A percentile compares a stretch with the other conserved stretches of the same genome.
phyloP scores from a whole-genome alignment of 1,140 invertebrate species.

The Habropoda laboriosa region DNA sequence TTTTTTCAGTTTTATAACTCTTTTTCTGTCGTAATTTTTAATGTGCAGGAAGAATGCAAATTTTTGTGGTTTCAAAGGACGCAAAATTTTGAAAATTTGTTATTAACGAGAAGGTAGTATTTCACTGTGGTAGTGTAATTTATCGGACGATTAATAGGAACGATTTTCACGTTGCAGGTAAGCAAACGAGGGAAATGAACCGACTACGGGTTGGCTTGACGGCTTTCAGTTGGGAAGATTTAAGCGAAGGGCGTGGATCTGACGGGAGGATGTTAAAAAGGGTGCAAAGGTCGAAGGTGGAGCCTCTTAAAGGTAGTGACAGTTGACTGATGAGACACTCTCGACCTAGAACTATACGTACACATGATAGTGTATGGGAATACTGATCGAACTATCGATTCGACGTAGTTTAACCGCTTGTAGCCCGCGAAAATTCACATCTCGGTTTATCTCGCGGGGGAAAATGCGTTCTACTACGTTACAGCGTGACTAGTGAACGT shows the following conservation, averaged over 20 bases:
- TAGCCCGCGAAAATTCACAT: too few relatives aligned
- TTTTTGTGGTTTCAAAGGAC: too few relatives aligned
- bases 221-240: constrained; percentile 26
- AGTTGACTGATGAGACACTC: constrained; percentile 70
- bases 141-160: constrained; percentile 6
- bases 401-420: too few relatives aligned
- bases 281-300: constrained; percentile 54
- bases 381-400: constrained; percentile 31
- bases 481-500: too few relatives aligned
- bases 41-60: too few relatives aligned
- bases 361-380: constrained; percentile 1
- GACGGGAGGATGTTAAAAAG: constrained; percentile 50
- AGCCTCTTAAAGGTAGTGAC: constrained; percentile 62
- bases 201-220: not conserved
- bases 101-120: not conserved
- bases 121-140: too few relatives aligned
- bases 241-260: constrained; percentile 30
- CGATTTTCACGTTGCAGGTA: constrained; percentile 3
- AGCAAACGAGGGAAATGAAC: not conserved
- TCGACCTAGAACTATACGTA: constrained; percentile 35
- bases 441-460: too few relatives aligned
- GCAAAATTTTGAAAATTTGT: too few relatives aligned
- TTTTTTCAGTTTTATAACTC: too few relatives aligned
- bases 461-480: too few relatives aligned
- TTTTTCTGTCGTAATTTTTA: too few relatives aligned